These are phyloP conservation scores for Artemia sinica DNA, from an alignment of 2,888 invertebrate genomes.

Conservation along the genomic window DNA sequence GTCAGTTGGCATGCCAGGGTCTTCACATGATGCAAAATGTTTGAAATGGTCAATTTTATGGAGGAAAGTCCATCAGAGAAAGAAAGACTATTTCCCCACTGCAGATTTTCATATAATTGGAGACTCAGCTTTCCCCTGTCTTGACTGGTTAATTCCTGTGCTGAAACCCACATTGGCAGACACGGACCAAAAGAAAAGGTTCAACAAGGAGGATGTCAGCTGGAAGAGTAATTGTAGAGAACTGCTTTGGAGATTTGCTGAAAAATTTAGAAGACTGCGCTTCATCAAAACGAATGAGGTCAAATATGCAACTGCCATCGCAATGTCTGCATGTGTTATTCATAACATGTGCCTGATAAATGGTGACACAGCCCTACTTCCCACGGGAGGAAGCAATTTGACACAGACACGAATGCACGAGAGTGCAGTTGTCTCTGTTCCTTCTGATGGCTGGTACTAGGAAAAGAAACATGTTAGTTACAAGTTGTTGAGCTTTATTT, in stretches of 20 bases:
- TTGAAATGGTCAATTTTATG: neutral
- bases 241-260: neutral
- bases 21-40: no score
- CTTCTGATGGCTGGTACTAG: neutral
- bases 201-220: neutral
- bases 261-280: no score
- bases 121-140: neutral
- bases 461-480: neutral
- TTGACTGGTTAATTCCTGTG: constrained; percentile 3
- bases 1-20: neutral
- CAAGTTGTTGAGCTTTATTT: neutral
- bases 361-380: neutral
- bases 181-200: neutral
- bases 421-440: constrained; percentile 3
- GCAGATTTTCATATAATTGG: neutral
- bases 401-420: neutral
- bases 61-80: neutral
- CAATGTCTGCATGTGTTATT: neutral
- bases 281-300: no score
- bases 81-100: neutral
- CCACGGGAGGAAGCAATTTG: neutral
- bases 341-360: neutral
- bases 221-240: neutral
- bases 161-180: neutral
- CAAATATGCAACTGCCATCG: neutral